Base-by-base conservation (phyloP, 2,797 vertebrate species). In the Eulemur mongoz region DNA sequence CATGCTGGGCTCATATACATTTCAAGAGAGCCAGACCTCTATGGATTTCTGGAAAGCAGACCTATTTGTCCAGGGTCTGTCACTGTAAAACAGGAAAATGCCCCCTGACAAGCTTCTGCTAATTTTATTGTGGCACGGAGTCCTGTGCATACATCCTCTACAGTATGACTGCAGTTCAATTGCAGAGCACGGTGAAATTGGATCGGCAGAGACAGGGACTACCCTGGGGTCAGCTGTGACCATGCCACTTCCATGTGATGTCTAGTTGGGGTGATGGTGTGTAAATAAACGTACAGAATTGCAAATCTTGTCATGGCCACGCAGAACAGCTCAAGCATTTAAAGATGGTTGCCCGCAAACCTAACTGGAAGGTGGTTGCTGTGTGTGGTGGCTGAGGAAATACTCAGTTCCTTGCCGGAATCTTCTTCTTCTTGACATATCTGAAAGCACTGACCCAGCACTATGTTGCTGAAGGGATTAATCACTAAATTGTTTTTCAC, bases 261-360 rank as follows among this genome's bases (percentile, higher is more conserved):
- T 98, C 99, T 98, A 99, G 98, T 98, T 98, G 99, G 99, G 99
- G 99, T 97, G 99, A 99, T 99, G 99, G 99, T 96, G 99, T 99
- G 99, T 99, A 99, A 99, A 99, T 99, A 99, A 99, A 99, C 98
- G 98, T 98, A 98, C 99, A 98, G 99, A 99, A 99, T 99, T 99
- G 99, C 98, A 98, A 99, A 99, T 99, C 99, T 98, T 98, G 99
- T 99, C 99, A 98, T 99, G 99, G 99, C 99, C 98, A 97, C 98
- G 91, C 98, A 83, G 98, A 99, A 96, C 99, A 99, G 99, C 99
- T 99, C 98, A 99, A 99, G 99, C 99, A 99, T 99, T 99, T 99
- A 99, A 99, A 99, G 99, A 99, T 98, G 99, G 99, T 99, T 98
- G 99, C 99, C 99, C 98, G 97, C 99, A 99, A 99, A 99, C 99